Conservation (phyloP, 2,797 vertebrate species). For the Coracias cyanogaster region DNA sequence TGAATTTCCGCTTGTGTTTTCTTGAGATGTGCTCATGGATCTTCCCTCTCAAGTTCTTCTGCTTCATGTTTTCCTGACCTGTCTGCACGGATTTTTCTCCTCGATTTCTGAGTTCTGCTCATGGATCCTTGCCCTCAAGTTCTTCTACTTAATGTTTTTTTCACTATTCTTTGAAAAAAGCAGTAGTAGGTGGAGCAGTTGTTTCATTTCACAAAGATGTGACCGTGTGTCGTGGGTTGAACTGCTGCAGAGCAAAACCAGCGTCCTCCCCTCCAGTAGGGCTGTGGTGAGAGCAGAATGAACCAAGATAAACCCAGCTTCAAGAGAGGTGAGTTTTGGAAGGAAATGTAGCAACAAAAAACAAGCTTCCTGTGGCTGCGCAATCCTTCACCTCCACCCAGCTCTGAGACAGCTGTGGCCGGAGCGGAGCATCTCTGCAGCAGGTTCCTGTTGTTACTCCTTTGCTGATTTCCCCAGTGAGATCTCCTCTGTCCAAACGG, state of each 20-base stretch:
- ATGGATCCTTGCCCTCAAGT: accelerated
- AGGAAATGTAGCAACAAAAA: background rate
- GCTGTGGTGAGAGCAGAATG: background rate
- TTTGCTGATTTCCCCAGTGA: background rate
- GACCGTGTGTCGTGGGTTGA: background rate
- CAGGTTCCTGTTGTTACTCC: background rate
- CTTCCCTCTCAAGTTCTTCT: background rate
- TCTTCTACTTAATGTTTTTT: background rate
- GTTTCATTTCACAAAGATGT: background rate
- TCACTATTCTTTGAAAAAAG: background rate
- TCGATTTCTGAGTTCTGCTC: no score
- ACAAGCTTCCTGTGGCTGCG: background rate
- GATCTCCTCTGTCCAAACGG: background rate
- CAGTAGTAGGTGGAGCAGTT: background rate
- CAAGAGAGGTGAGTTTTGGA: background rate
- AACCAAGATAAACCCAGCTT: background rate
- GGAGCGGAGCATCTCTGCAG: accelerated
- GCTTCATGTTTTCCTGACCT: background rate
- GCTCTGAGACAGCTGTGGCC: background rate
- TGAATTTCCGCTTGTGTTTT: no score
- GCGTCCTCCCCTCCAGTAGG: background rate
- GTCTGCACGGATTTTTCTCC: no score
- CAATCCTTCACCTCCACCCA: background rate
- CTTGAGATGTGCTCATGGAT: accelerated
- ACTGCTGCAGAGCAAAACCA: background rate